These are phyloP conservation scores for Chionis minor DNA, from an alignment of 2,113 vertebrate species.

Conservation along the genomic window DNA sequence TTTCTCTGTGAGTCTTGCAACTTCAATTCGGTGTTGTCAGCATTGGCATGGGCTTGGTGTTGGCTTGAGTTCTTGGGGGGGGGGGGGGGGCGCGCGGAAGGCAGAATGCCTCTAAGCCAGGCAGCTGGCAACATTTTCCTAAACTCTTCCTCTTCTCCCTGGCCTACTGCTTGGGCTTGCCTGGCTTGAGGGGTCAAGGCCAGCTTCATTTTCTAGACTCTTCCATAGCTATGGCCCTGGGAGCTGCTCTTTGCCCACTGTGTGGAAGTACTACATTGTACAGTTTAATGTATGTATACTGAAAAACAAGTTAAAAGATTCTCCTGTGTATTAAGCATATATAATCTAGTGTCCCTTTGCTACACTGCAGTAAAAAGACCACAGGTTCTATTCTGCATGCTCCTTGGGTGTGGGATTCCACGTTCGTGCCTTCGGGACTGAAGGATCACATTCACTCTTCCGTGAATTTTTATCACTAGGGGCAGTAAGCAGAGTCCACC, in stretches of 20 bases:
- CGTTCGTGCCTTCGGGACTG: neutral
- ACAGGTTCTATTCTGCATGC: neutral
- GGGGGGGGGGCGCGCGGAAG: too few relatives aligned
- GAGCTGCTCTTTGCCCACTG: slow-evolving; percentile 47
- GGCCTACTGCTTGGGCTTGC: neutral
- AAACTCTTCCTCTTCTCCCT: neutral
- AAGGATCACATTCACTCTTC: neutral
- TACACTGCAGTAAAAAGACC: neutral
- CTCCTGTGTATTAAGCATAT: neutral
- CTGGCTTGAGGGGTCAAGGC: neutral
- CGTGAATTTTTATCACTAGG: neutral
- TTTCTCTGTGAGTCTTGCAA: neutral
- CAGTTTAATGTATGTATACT: slow-evolving; percentile 24
- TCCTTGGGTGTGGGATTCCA: neutral
- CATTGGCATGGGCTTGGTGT: neutral
- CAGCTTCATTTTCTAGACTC: neutral
- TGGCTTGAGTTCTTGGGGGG: neutral
- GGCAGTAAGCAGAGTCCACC: neutral
- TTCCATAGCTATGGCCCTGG: slow-evolving; percentile 24
- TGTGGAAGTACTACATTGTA: slow-evolving; percentile 43
- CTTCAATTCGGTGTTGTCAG: neutral
- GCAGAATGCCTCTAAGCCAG: neutral
- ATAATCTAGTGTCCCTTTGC: neutral
- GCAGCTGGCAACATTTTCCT: neutral
- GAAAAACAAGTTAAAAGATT: slow-evolving; percentile 2